A percentile compares a stretch with the other conserved stretches of the same genome.
phyloP scores from a whole-genome alignment of 2,797 vertebrate genomes.

The Synanceia verrucosa region DNA sequence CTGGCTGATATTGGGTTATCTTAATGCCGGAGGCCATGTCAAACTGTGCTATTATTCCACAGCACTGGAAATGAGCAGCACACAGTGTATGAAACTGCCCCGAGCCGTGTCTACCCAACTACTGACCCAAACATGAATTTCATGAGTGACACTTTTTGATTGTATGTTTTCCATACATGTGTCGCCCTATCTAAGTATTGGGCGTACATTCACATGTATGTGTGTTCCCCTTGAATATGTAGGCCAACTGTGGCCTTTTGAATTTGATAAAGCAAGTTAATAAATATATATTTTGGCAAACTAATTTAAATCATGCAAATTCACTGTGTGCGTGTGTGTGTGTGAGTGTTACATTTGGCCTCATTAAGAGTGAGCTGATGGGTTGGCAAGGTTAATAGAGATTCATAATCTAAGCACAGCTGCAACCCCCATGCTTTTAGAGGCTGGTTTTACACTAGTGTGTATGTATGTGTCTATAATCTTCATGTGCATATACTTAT shows the following conservation, averaged over 20 bases:
- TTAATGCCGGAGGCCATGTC: constrained; percentile 63
- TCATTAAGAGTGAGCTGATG: constrained; percentile 72
- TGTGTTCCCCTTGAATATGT: constrained; percentile 34
- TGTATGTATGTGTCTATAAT: constrained; percentile 55
- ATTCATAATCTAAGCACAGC: constrained; percentile 78
- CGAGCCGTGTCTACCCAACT: constrained; percentile 46
- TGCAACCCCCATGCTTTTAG: constrained; percentile 62
- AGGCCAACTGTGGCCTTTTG: constrained; percentile 53
- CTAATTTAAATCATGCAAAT: constrained; percentile 51
- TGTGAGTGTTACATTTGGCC: constrained; percentile 55
- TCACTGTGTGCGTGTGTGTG: constrained; percentile 12
- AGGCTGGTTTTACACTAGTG: constrained; percentile 39
- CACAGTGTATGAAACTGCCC: constrained; percentile 44
- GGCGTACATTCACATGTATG: constrained; percentile 8
- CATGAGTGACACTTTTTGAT: constrained; percentile 32
- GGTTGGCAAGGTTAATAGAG: constrained; percentile 77
- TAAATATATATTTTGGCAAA: constrained; percentile 44
- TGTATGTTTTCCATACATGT: constrained; percentile 12
- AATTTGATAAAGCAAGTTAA: constrained; percentile 39
- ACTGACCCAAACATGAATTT: constrained; percentile 61
- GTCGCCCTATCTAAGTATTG: constrained; percentile 6
- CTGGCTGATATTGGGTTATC: constrained; percentile 69
- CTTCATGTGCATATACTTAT: constrained; percentile 40
- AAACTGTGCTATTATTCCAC: constrained; percentile 55
- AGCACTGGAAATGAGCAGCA: constrained; percentile 60